Percentiles rank a stretch among this genome's conserved stretches.
Evolutionary conservation across 2,797 vertebrate species (phyloP).

Genomic region (Cercopithecus mitis): DNA sequence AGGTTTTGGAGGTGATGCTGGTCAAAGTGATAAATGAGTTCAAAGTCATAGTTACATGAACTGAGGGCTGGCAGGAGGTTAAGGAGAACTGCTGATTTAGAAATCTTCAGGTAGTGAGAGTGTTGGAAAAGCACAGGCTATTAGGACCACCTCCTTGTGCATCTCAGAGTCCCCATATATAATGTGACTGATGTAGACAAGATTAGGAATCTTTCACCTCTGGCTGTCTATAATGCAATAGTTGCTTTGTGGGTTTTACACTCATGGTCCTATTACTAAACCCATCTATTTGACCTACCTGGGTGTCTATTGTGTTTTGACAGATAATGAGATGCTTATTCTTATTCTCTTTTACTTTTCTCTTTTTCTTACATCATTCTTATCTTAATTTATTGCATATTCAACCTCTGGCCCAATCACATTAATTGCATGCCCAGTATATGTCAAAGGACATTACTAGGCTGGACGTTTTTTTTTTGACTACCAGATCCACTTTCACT

Average conservation of each 20-base stretch:
- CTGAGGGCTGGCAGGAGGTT: not conserved
- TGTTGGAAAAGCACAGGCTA: not conserved
- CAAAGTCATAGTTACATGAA: not conserved
- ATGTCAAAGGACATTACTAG: not conserved
- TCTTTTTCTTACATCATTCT: not conserved
- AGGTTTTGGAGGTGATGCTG: not conserved
- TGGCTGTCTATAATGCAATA: fast-evolving
- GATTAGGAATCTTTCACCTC: not conserved
- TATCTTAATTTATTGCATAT: not conserved
- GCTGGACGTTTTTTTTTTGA: not conserved
- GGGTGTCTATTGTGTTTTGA: not conserved
- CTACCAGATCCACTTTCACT: not conserved
- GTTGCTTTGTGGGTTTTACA: not conserved
- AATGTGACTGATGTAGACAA: not conserved
- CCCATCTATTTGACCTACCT: not conserved
- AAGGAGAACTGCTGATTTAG: not conserved
- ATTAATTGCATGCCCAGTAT: not conserved
- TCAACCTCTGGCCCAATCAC: not conserved
- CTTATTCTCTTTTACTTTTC: not conserved
- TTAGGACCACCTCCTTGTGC: fast-evolving
- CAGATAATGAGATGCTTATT: not conserved
- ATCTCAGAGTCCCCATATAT: not conserved
- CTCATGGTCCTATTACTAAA: not conserved
- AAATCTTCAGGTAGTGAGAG: not conserved
- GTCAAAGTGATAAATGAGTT: not conserved